Conservation (phyloP, 2,113 vertebrate genomes). For the Tupaia tana region DNA sequence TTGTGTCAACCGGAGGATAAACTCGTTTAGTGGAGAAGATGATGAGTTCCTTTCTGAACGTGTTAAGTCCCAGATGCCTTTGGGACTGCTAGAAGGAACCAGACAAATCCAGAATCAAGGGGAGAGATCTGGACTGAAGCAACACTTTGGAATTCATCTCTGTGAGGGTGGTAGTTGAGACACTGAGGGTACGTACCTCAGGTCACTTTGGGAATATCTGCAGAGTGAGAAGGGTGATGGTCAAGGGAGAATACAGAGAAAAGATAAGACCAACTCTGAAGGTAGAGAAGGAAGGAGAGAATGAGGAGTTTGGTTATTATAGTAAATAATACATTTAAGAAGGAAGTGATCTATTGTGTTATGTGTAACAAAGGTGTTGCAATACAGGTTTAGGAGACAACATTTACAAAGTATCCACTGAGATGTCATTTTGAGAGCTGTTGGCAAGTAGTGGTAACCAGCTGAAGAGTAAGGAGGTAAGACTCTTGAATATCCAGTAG, state of each 20-base stretch:
- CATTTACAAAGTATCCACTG: background rate
- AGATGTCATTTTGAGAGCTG: background rate
- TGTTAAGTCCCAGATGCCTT: background rate
- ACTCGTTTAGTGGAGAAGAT: conserved; percentile 36
- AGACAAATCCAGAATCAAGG: background rate
- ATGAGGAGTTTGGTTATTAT: background rate
- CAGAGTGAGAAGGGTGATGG: background rate
- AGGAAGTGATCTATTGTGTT: background rate
- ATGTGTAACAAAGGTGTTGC: background rate
- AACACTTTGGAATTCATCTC: background rate
- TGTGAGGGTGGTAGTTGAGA: background rate
- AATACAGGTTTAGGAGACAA: background rate
- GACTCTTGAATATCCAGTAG: background rate
- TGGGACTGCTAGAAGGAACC: conserved; percentile 16
- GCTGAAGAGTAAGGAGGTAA: background rate
- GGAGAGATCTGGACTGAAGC: background rate
- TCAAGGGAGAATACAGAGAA: background rate
- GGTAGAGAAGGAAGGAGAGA: background rate
- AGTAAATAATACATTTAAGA: conserved; percentile 16
- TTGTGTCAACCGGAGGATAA: conserved; percentile 1
- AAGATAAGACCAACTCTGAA: background rate
- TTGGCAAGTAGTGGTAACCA: background rate
- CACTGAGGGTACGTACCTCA: background rate
- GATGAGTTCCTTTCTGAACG: background rate
- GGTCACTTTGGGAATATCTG: background rate